Evolutionary conservation across 2,888 invertebrate genomes (phyloP).

Genomic region (Drosophila quinaria): DNA sequence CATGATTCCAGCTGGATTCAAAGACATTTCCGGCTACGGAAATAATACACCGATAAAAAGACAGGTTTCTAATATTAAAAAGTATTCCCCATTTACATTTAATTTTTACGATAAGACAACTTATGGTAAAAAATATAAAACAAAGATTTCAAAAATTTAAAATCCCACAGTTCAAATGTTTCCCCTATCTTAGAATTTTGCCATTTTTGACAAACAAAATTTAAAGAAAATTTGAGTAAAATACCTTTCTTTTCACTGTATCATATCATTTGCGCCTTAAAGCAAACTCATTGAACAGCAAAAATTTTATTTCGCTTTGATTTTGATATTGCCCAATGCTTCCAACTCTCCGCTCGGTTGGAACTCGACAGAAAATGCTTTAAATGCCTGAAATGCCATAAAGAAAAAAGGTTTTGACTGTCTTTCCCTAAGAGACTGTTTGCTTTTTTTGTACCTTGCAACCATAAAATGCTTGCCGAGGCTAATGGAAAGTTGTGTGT

Average conservation of each 20-base stretch:
- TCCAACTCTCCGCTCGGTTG: neutral
- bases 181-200: neutral
- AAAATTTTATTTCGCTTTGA: slow-evolving; percentile 2
- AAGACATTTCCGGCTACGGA: slow-evolving; percentile 16
- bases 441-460: neutral
- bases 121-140: no score
- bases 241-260: neutral
- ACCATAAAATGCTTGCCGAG: neutral
- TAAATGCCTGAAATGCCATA: slow-evolving; percentile 6
- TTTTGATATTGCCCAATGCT: neutral
- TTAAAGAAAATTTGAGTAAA: no score
- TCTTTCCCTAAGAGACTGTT: neutral
- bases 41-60: neutral
- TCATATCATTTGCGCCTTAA: slow-evolving; percentile 4
- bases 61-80: no score
- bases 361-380: neutral
- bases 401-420: neutral
- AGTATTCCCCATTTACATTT: neutral
- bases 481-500: slow-evolving; percentile 7
- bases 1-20: neutral
- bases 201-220: no score
- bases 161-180: neutral
- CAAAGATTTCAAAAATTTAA: no score
- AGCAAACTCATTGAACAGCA: slow-evolving; percentile 3
- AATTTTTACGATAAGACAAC: no score